These are phyloP conservation scores for Caenorhabditis virilis DNA, from an alignment of 2,888 invertebrate species.

Conservation along the genomic window DNA sequence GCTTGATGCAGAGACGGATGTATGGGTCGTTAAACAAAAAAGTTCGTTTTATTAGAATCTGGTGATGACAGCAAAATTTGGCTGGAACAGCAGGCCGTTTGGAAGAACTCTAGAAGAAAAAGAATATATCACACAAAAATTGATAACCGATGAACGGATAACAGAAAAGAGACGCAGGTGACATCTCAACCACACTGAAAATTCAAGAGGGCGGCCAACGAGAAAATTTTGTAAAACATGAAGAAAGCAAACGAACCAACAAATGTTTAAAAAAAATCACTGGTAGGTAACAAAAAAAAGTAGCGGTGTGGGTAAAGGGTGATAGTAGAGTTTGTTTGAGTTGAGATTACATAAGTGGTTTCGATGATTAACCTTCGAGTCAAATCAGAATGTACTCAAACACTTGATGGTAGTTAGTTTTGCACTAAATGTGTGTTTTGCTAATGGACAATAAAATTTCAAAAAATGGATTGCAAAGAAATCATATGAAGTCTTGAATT, in stretches of 20 bases:
- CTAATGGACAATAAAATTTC: not conserved
- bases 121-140: too few relatives aligned
- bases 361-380: conserved; percentile 33
- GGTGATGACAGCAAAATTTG: too few relatives aligned
- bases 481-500: not conserved
- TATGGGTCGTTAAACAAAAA: too few relatives aligned
- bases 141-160: too few relatives aligned
- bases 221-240: conserved; percentile 28
- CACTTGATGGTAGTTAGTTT: conserved; percentile 16
- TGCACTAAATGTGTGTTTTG: not conserved
- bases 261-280: not conserved
- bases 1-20: too few relatives aligned
- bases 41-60: too few relatives aligned
- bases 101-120: too few relatives aligned
- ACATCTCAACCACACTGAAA: too few relatives aligned
- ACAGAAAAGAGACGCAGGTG: too few relatives aligned
- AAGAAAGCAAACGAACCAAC: conserved; percentile 2
- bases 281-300: conserved; percentile 8
- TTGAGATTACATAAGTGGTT: conserved; percentile 41
- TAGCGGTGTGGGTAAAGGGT: conserved; percentile 5
- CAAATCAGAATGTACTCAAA: conserved; percentile 41
- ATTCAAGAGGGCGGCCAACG: too few relatives aligned
- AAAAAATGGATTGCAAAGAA: not conserved
- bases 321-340: conserved; percentile 36
- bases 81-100: too few relatives aligned